phyloP scores from a whole-genome alignment of 2,797 vertebrate species.

The Tokudaia muenninki region DNA sequence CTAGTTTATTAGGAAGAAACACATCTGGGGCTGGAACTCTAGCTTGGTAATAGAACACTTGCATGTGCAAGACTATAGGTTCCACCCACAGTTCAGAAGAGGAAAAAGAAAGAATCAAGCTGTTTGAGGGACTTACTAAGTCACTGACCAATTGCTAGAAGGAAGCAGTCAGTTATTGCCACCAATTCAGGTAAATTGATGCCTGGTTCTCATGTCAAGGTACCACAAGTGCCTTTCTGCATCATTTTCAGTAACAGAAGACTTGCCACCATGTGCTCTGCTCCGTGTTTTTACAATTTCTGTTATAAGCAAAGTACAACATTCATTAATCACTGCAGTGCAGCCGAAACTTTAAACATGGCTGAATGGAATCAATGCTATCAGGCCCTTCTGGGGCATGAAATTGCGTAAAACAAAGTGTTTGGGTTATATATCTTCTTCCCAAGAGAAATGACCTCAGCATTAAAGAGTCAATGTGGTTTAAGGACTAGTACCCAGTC shows the following conservation, averaged over 20 bases:
- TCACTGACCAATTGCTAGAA: constrained; percentile 24
- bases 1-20: constrained; percentile 35
- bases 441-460: constrained; percentile 41
- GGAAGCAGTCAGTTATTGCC: constrained; percentile 14
- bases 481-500: background rate
- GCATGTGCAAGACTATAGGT: background rate
- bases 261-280: background rate
- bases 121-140: background rate
- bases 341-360: constrained; percentile 12
- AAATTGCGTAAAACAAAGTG: constrained; percentile 63
- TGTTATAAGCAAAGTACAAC: constrained; percentile 31
- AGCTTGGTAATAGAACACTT: background rate
- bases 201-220: background rate
- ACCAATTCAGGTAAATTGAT: background rate
- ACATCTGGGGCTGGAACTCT: background rate
- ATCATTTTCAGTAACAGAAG: constrained; percentile 49
- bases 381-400: background rate
- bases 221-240: background rate
- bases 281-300: background rate
- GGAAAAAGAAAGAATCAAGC: background rate
- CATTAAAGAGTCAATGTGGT: constrained; percentile 32
- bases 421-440: constrained; percentile 42
- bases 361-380: constrained; percentile 27
- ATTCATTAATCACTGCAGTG: constrained; percentile 24
- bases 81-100: background rate